phyloP scores from a whole-genome alignment of 2,797 vertebrate genomes.

The Brachyrhaphis roseni region DNA sequence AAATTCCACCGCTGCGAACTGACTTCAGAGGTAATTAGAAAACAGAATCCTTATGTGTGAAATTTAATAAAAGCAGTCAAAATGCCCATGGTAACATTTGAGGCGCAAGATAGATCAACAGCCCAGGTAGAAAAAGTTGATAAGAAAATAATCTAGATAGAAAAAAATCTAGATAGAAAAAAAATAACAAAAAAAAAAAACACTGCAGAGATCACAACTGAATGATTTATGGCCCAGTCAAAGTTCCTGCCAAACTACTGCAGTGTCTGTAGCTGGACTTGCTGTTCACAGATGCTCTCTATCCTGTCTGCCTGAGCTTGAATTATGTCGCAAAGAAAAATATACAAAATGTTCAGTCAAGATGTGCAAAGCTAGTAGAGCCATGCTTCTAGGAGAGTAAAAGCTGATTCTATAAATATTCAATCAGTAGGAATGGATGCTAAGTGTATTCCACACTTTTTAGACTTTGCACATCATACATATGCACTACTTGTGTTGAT shows the following conservation, averaged over 20 bases:
- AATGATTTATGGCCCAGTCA: not conserved
- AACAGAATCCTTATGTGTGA: not conserved
- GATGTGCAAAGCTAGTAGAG: not conserved
- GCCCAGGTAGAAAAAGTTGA: not conserved
- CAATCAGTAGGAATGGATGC: not conserved
- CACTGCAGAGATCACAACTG: not conserved
- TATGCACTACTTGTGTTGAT: not conserved
- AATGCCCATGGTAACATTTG: not conserved
- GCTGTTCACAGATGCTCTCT: not conserved
- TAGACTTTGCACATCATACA: not conserved
- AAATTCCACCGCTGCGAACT: not conserved
- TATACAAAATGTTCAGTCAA: not conserved
- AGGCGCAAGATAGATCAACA: not conserved
- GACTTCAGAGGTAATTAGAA: not conserved
- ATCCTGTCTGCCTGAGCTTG: not conserved
- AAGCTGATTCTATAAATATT: not conserved
- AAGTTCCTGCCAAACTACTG: not conserved
- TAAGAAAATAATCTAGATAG: not conserved
- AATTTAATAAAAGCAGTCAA: not conserved
- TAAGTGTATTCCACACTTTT: not conserved
- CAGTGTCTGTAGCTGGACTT: not conserved
- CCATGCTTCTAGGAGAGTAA: not conserved
- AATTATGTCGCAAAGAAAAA: not conserved
- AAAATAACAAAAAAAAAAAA: not conserved
- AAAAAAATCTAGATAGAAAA: not conserved